Conservation (phyloP, 2,888 invertebrate species). For the Lochmaea capreae region DNA sequence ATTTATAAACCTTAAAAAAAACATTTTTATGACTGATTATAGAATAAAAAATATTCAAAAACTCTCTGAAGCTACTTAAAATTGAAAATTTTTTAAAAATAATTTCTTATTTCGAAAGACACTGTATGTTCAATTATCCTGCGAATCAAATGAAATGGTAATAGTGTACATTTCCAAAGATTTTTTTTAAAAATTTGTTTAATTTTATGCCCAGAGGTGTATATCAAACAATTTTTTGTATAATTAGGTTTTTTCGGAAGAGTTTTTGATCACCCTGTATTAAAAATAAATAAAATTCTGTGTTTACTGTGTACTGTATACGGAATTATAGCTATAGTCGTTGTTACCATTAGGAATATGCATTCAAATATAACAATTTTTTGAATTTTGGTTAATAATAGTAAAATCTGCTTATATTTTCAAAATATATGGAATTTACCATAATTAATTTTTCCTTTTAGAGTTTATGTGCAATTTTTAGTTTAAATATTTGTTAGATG, state of each 20-base stretch:
- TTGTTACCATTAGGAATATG: slow-evolving; percentile 12
- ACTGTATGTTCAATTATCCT: too few relatives aligned
- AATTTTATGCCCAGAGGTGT: too few relatives aligned
- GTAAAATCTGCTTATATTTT: too few relatives aligned
- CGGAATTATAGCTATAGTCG: slow-evolving; percentile 11
- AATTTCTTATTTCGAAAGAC: neutral
- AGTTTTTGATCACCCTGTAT: neutral
- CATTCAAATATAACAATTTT: neutral
- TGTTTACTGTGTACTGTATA: slow-evolving; percentile 6
- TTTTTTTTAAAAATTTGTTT: too few relatives aligned
- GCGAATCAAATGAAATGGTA: too few relatives aligned
- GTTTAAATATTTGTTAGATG: too few relatives aligned
- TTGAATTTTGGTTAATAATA: slow-evolving; percentile 10
- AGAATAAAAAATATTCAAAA: neutral
- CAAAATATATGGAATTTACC: too few relatives aligned
- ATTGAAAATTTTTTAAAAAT: too few relatives aligned
- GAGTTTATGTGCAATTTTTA: too few relatives aligned
- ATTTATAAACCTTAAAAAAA: neutral
- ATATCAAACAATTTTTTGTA: too few relatives aligned
- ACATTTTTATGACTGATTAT: neutral
- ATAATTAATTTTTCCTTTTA: too few relatives aligned
- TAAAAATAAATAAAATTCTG: neutral
- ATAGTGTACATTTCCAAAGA: too few relatives aligned
- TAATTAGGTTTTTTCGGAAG: neutral
- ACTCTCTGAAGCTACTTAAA: neutral